Percentiles rank a stretch among this genome's conserved stretches.
These are phyloP conservation scores for Serilophus lunatus DNA, from an alignment of 2,113 vertebrate species.

Conservation along the genomic window DNA sequence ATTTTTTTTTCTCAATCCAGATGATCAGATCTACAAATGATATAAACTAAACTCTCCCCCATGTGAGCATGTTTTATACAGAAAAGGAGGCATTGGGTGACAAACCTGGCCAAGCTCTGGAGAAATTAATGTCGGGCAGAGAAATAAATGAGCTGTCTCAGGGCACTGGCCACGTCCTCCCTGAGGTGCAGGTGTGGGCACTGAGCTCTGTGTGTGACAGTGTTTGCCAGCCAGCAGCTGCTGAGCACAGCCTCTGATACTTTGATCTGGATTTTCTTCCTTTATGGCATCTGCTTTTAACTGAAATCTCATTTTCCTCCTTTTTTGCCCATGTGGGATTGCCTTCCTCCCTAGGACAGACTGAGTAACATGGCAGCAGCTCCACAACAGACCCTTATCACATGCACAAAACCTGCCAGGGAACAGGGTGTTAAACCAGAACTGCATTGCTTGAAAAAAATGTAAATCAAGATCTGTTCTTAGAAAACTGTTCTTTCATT, in stretches of 20 bases:
- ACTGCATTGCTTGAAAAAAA: not conserved
- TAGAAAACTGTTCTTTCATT: constrained; percentile 1
- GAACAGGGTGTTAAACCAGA: not conserved
- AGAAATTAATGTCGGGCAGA: rapidly evolving
- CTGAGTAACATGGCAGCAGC: not conserved
- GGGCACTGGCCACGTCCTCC: rapidly evolving
- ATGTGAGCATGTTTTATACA: rapidly evolving
- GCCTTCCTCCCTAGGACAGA: not conserved
- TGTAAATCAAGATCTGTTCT: constrained; percentile 1
- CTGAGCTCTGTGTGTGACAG: not conserved
- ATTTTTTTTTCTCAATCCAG: not conserved
- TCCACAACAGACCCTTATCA: not conserved
- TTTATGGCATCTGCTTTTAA: not conserved
- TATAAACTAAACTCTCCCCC: rapidly evolving
- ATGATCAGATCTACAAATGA: not conserved
- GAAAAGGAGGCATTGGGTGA: not conserved
- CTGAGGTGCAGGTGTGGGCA: rapidly evolving
- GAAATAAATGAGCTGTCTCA: rapidly evolving
- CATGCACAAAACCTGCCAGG: not conserved
- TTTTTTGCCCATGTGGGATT: not conserved
- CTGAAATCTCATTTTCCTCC: not conserved
- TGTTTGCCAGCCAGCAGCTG: not conserved
- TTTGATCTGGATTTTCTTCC: not conserved
- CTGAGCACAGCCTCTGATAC: not conserved
- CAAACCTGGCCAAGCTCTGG: not conserved